phyloP scores from a whole-genome alignment of 2,113 vertebrate species.

The Ibidorhyncha struthersii region DNA sequence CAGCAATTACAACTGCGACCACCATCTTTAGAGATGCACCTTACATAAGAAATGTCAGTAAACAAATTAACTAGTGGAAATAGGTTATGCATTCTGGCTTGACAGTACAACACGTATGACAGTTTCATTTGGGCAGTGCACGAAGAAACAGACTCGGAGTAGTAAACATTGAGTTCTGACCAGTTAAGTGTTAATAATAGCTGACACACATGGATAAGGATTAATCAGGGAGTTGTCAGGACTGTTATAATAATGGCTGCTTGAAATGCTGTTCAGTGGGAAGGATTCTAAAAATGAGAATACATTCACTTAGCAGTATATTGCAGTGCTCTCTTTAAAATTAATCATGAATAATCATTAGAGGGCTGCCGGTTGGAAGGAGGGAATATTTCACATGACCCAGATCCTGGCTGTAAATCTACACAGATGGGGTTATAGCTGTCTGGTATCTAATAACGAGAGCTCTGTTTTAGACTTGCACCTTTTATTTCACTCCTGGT shows the following conservation, averaged over 20 bases:
- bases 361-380: not conserved
- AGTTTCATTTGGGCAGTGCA: not conserved
- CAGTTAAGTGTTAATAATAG: not conserved
- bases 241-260: not conserved
- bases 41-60: not conserved
- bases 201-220: not conserved
- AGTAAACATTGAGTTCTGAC: not conserved
- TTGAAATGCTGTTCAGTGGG: not conserved
- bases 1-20: not conserved
- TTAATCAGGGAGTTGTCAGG: slow-evolving; percentile 1
- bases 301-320: not conserved
- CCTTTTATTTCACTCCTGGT: not conserved
- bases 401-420: not conserved
- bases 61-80: not conserved
- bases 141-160: not conserved
- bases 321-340: not conserved
- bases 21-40: not conserved
- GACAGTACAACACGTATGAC: not conserved
- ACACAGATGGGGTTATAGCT: slow-evolving; percentile 5
- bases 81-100: not conserved
- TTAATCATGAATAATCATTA: slow-evolving; percentile 37
- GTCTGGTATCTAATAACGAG: not conserved
- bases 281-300: not conserved
- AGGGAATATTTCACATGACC: slow-evolving; percentile 20
- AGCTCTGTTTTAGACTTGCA: not conserved